Evolutionary conservation across 23 tunicate species (phyloP).

Genomic region (Clavelina lepadiformis): DNA sequence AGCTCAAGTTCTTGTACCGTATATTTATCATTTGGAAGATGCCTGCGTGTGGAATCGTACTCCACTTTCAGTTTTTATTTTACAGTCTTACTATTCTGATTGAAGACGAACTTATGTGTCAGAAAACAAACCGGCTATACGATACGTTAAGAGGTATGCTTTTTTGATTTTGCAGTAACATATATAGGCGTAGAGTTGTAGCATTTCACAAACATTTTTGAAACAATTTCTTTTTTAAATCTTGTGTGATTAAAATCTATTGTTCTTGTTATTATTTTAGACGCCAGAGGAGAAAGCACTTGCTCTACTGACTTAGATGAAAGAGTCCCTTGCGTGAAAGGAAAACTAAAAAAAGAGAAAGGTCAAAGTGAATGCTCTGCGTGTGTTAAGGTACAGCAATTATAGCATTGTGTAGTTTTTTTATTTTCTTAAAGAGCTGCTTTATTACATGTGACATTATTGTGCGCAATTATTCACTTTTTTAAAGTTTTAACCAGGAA

Average conservation of each 20-base stretch:
- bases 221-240: too few relatives aligned
- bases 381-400: conserved; percentile 30
- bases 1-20: too few relatives aligned
- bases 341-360: conserved; percentile 12
- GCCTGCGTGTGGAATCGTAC: too few relatives aligned
- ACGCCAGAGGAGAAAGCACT: conserved; percentile 8
- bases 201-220: too few relatives aligned
- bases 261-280: background rate
- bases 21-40: too few relatives aligned
- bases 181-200: too few relatives aligned
- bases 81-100: conserved; percentile 24
- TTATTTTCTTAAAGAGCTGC: conserved; percentile 2
- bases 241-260: too few relatives aligned
- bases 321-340: conserved; percentile 28
- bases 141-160: conserved; percentile 19
- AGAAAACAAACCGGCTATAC: conserved; percentile 36
- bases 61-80: too few relatives aligned
- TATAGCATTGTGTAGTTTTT: background rate
- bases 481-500: background rate
- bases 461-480: too few relatives aligned
- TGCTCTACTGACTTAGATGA: conserved; percentile 6
- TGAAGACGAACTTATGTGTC: conserved; percentile 38
- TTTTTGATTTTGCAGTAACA: too few relatives aligned
- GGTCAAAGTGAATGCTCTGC: conserved; percentile 68
- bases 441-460: too few relatives aligned